Evolutionary conservation across 2,797 vertebrate species (phyloP).

Genomic region (Carcharodon carcharias): DNA sequence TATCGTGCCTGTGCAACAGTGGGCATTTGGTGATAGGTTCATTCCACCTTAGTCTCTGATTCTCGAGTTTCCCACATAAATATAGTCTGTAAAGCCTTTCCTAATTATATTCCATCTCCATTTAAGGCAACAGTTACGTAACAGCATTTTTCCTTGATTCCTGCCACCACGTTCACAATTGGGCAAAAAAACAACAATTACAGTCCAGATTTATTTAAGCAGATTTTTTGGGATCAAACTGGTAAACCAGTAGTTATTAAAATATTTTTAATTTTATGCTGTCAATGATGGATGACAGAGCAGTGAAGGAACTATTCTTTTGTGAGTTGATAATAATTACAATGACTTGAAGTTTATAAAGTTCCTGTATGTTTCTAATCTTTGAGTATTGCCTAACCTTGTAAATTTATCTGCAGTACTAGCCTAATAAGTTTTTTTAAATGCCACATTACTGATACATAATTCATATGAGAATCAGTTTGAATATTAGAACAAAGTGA

Average conservation of each 20-base stretch:
- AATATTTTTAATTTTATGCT: not conserved
- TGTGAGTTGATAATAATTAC: constrained; percentile 10
- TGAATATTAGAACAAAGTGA: not conserved
- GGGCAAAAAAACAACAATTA: not conserved
- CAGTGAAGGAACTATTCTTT: not conserved
- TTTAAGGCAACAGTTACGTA: not conserved
- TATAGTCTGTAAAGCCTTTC: not conserved
- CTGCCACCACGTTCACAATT: not conserved
- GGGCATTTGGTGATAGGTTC: not conserved
- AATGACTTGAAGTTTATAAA: not conserved
- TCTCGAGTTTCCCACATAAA: not conserved
- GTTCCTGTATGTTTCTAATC: not conserved
- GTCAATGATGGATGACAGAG: not conserved
- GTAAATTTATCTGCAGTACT: not conserved
- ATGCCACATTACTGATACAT: constrained; percentile 2
- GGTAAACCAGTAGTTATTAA: not conserved
- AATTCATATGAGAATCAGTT: not conserved
- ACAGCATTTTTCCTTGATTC: not conserved
- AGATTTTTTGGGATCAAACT: not conserved
- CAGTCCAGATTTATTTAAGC: not conserved
- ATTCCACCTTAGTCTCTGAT: not conserved
- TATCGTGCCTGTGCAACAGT: not conserved
- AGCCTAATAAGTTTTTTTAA: not conserved
- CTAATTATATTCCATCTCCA: not conserved
- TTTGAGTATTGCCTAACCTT: not conserved